Conservation (phyloP, 2,113 vertebrate genomes). For the Protomyctophum bolini region DNA sequence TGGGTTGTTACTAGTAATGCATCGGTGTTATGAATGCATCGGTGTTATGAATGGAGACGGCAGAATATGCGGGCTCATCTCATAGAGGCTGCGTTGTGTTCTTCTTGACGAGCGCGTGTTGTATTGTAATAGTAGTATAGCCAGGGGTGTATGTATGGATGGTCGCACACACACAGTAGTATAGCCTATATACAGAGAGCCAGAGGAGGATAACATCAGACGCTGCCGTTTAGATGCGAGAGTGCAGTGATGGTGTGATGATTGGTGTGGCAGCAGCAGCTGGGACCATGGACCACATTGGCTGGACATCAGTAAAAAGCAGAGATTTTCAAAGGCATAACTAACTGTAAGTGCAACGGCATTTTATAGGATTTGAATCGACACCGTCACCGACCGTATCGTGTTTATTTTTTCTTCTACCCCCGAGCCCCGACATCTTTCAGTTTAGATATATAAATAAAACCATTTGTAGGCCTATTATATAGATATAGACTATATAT, state of each 20-base stretch:
- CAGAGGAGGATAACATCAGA: slow-evolving; percentile 17
- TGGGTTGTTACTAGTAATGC: neutral
- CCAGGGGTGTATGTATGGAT: neutral
- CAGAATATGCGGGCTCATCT: neutral
- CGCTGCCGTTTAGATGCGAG: slow-evolving; percentile 29
- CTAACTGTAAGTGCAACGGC: neutral
- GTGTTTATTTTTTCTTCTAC: slow-evolving; percentile 14
- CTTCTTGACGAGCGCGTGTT: slow-evolving; percentile 10
- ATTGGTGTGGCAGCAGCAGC: neutral
- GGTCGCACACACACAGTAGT: too few species aligned
- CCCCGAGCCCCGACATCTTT: too few species aligned
- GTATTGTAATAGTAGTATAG: slow-evolving; percentile 49
- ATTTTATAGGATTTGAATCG: slow-evolving; percentile 16
- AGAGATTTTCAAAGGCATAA: neutral
- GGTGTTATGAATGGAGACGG: neutral
- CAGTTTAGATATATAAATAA: too few species aligned
- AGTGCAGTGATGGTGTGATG: slow-evolving; percentile 33
- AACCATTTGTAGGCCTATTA: too few species aligned
- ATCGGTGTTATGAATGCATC: slow-evolving; percentile 13
- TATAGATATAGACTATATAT: too few species aligned
- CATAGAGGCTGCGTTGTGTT: neutral
- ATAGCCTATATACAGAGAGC: neutral
- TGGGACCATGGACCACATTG: slow-evolving; percentile 14
- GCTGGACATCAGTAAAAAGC: neutral
- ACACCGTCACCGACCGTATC: slow-evolving; percentile 13